These are phyloP conservation scores for Peribatodes rhomboidaria DNA, from an alignment of 2,888 invertebrate species.

Conservation along the genomic window DNA sequence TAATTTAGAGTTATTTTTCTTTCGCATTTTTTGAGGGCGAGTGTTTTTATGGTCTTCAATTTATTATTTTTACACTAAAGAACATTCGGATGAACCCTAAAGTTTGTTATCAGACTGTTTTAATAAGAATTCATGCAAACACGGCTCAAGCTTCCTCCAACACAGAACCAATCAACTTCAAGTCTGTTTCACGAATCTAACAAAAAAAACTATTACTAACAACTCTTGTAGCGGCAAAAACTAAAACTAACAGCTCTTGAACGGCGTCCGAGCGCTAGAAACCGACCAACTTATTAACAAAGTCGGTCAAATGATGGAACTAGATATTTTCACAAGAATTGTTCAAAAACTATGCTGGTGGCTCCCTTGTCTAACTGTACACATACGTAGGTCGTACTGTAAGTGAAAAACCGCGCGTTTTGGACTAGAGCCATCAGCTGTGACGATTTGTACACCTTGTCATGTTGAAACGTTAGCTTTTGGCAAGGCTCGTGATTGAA, in stretches of 20 bases:
- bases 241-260: constrained; percentile 43
- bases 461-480: constrained; percentile 30
- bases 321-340: too few relatives aligned
- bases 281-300: constrained; percentile 7
- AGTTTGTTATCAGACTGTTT: too few relatives aligned
- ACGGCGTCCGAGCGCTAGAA: constrained; percentile 28
- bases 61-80: not conserved
- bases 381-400: too few relatives aligned
- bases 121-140: too few relatives aligned
- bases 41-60: not conserved
- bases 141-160: too few relatives aligned
- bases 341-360: too few relatives aligned
- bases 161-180: not conserved
- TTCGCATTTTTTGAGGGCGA: constrained; percentile 13
- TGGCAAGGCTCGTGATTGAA: constrained; percentile 22
- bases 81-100: too few relatives aligned
- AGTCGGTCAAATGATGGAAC: too few relatives aligned
- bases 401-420: constrained; percentile 33
- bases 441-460: constrained; percentile 36
- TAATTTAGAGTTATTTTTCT: constrained; percentile 30
- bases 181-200: not conserved
- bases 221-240: constrained; percentile 41
- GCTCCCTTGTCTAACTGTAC: too few relatives aligned
- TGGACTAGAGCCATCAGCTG: constrained; percentile 44
- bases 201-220: constrained; percentile 34